These are phyloP conservation scores for Agrypnia vestita DNA, from an alignment of 1,140 invertebrate species.

Conservation along the genomic window DNA sequence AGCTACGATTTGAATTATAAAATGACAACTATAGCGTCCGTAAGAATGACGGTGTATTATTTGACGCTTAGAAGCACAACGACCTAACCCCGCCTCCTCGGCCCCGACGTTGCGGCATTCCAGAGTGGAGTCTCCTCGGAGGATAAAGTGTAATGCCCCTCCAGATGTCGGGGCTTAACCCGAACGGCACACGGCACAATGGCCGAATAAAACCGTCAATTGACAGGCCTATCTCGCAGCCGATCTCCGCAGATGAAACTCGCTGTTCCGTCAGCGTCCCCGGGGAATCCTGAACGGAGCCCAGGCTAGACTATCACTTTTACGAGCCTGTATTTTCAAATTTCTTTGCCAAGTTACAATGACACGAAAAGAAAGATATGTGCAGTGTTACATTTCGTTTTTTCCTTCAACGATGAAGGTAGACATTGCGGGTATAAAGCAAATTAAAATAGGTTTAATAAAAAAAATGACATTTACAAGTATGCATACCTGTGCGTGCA, in stretches of 20 bases:
- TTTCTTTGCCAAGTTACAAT: too few species aligned
- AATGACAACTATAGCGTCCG: constrained; percentile 26
- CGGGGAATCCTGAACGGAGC: constrained; percentile 10
- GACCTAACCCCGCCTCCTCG: neutral
- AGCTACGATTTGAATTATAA: constrained; percentile 8
- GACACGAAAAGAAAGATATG: too few species aligned
- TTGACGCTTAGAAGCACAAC: constrained; percentile 4
- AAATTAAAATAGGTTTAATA: too few species aligned
- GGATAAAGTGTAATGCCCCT: constrained; percentile 36
- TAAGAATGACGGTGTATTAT: constrained; percentile 19
- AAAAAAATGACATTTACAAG: too few species aligned
- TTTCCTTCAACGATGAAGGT: too few species aligned
- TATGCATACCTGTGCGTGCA: too few species aligned
- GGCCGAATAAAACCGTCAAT: constrained; percentile 44
- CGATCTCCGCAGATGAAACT: constrained; percentile 32
- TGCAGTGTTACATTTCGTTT: too few species aligned
- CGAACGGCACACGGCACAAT: constrained; percentile 41
- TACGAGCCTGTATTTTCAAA: neutral
- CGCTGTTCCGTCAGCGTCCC: neutral
- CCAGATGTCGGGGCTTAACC: constrained; percentile 41
- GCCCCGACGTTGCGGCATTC: constrained; percentile 10
- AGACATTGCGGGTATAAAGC: too few species aligned
- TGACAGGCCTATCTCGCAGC: constrained; percentile 30
- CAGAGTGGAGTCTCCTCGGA: constrained; percentile 3
- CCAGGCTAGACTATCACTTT: neutral